Conservation (phyloP, 2,113 vertebrate genomes). For the Microtus ochrogaster region DNA sequence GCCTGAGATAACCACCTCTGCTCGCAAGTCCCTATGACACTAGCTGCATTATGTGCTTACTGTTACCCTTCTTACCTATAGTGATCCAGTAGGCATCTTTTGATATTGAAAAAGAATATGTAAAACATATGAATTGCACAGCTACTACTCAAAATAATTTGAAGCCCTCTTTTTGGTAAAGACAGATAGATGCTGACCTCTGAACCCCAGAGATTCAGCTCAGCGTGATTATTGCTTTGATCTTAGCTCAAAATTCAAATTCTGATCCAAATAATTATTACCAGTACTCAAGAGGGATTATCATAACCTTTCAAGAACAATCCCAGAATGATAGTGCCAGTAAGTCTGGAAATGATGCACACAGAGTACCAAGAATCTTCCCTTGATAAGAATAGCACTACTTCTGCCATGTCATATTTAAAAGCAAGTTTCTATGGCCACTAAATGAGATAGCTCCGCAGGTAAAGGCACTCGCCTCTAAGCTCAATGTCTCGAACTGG, state of each 20-base stretch:
- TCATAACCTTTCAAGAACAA: not conserved
- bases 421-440: not conserved
- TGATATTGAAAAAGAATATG: not conserved
- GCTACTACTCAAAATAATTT: constrained; percentile 24
- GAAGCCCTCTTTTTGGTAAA: not conserved
- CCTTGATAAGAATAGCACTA: not conserved
- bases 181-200: not conserved
- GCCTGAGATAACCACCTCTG: not conserved
- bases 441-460: not conserved
- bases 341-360: not conserved
- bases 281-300: not conserved
- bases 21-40: not conserved
- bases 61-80: not conserved
- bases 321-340: not conserved
- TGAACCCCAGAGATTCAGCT: not conserved
- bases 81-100: not conserved
- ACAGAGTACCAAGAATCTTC: not conserved
- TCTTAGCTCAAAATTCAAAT: not conserved
- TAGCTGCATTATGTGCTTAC: not conserved
- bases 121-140: not conserved
- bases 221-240: constrained; percentile 16
- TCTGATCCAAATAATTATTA: not conserved
- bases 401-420: not conserved
- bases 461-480: not conserved
- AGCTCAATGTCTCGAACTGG: too few relatives aligned